Conservation (phyloP, 2,888 invertebrate species). For the Eilema caniola region DNA sequence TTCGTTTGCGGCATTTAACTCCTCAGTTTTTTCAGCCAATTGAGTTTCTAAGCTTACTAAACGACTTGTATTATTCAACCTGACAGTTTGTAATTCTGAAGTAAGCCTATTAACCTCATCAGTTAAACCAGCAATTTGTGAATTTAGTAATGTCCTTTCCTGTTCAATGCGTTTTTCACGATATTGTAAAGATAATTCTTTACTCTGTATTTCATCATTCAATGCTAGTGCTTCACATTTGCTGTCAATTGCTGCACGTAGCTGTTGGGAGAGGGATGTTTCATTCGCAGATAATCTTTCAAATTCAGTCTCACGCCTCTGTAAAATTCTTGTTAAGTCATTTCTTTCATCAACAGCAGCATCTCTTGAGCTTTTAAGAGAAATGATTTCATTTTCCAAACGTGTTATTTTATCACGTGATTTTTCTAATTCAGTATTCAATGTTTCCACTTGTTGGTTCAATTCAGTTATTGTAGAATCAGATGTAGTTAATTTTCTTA, state of each 20-base stretch:
- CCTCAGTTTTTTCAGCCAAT: constrained; percentile 92
- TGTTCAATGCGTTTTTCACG: constrained; percentile 95
- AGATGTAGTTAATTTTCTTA: constrained; percentile 87
- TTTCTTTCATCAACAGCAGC: constrained; percentile 92
- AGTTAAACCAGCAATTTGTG: constrained; percentile 92
- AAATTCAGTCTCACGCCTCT: constrained; percentile 91
- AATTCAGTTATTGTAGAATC: constrained; percentile 89
- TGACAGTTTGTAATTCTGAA: constrained; percentile 91
- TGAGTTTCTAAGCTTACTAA: constrained; percentile 91
- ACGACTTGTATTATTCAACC: constrained; percentile 89
- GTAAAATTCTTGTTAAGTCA: constrained; percentile 90
- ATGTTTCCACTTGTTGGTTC: constrained; percentile 88
- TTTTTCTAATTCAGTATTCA: constrained; percentile 89
- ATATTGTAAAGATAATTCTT: constrained; percentile 92
- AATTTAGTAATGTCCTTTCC: constrained; percentile 91
- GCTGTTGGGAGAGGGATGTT: constrained; percentile 89
- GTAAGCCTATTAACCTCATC: constrained; percentile 93
- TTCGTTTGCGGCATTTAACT: constrained; percentile 91
- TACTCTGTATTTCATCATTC: constrained; percentile 93
- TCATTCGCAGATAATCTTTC: constrained; percentile 91
- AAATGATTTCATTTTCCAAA: constrained; percentile 89
- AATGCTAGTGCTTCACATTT: constrained; percentile 94
- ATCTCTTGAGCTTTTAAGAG: constrained; percentile 90
- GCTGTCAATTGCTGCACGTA: constrained; percentile 91
- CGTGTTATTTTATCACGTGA: constrained; percentile 88